Base-by-base conservation (phyloP, 2,797 vertebrate genomes). In the Carduelis carduelis region DNA sequence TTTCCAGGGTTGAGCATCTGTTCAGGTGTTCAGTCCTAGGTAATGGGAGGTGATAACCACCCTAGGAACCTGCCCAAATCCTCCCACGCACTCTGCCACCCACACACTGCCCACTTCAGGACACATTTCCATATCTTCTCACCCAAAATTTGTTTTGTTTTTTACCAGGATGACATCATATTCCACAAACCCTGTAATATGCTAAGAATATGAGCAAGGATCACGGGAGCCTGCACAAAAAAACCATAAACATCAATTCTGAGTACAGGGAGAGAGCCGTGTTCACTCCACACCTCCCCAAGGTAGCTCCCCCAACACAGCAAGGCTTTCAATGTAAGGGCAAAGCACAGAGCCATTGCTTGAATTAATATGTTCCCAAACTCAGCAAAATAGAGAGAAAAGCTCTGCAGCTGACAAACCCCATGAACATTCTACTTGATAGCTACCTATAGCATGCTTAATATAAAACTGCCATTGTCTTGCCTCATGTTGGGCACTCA, bases 401-500 rank as follows among this genome's bases (percentile, higher is more conserved):
- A 66, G 15, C 46, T 23, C 21, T 18, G 41, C 39, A 74, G n/a
- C 53, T 66, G 47, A 47, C 18, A 53, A 60, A 35, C 21, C 53
- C 18, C 20, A 10, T 34, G 39, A 34, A 30, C 6, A n/a, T 76
- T 68, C 14, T 50, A 17, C 17, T 44, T 0, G 0, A 15, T 56
- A 56, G 20, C 35, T 69, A 49, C 9, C 11, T 44, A 8, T 14
- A 49, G 20, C 27, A 14, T 50, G 6, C 11, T 37, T 56, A n/a
- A 56, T 30, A 56, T 43, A 76, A 63, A 76, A 18, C 13, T 75
- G 44, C 18, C 2, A 1, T n/a, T 20, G n/a, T 60, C 46, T 50
- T 0, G 0, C 35, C 14, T 43, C 2, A 1, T 14, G 11, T 1
- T 76, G 35, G 27, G 23, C 27, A 37, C 23, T n/a, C 30, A 15